Base-by-base conservation (phyloP, 2,888 invertebrate species). In the Baccha elongata region DNA sequence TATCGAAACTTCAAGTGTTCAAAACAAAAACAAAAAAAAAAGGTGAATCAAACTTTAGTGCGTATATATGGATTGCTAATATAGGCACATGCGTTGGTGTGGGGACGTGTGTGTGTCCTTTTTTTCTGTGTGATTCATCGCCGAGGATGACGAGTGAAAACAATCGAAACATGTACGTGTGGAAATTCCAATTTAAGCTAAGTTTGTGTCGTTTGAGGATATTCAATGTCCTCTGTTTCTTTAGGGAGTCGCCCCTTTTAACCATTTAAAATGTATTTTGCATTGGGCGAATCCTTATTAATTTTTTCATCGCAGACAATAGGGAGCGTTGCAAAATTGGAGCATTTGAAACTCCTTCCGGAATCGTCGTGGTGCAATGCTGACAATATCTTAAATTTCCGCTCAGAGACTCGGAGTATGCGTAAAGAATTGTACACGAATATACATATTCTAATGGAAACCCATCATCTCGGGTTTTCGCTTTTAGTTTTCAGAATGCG, bases 341-440 rank as follows among this genome's bases (percentile, higher is more conserved):
- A 72, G 65, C 65, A 78, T 65, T 42, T 60, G 29, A 21, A 35
- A 48, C 11, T 48, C 40, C 29, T 32, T 37, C 46, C 48, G 37
- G 58, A 62, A 52, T 62, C 15, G 26, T 62, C 15, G 26, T 73
- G 60, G 67, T 73, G 67, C 67, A 79, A 67, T 73, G 79, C 65
- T 60, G 58, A 37, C 50, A 60, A 67, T 67, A 46, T 50, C 67
- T 73, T 62, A 53, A 67, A 67, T 67, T 60, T 79, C 40, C 73
- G 60, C 46, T 60, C 60, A 37, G 37, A 55, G 10, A 55, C 13
- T 23, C 21, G 35, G 58, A 68, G 74, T 55, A 15, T 73, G 68
- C 68, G 62, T 62, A 71, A 40, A 71, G 55, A 65, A 71, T 64
- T 35, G 53, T n/a, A n/a, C n/a, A n/a, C n/a, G n/a, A n/a, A n/a